A percentile compares a stretch with the other conserved stretches of the same genome.
These are phyloP conservation scores for Cylindroiulus punctatus DNA, from an alignment of 2,888 invertebrate species.

Conservation along the genomic window DNA sequence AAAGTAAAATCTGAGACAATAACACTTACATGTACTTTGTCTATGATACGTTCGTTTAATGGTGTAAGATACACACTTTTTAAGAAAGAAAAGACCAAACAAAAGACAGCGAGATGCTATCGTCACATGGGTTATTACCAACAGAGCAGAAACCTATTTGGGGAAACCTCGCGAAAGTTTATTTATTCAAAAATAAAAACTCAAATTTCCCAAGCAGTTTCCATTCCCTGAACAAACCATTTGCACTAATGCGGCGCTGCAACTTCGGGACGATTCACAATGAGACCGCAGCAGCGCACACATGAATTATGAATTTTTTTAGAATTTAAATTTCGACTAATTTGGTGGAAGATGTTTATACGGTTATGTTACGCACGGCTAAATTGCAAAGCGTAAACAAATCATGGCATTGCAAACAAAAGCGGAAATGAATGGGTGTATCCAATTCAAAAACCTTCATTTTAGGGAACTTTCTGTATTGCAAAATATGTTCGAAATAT, in stretches of 20 bases:
- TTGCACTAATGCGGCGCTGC: not conserved
- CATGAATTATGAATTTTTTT: conserved; percentile 2
- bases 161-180: not conserved
- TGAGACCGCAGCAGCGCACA: not conserved
- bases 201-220: not conserved
- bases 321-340: conserved; percentile 18
- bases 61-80: not conserved
- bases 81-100: not conserved
- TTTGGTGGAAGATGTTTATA: conserved; percentile 18
- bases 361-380: not conserved
- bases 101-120: not conserved
- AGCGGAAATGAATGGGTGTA: not conserved
- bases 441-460: not conserved
- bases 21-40: no score
- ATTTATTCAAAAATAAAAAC: not conserved
- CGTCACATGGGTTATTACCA: not conserved
- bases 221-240: conserved; percentile 18
- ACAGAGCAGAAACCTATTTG: conserved; percentile 2
- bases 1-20: no score
- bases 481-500: no score
- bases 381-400: not conserved
- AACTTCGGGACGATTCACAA: not conserved
- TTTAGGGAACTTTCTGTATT: no score
- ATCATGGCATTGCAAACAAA: not conserved
- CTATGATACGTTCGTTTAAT: no score